phyloP scores from a whole-genome alignment of 2,797 vertebrate species.

The Bovichtus variegatus region DNA sequence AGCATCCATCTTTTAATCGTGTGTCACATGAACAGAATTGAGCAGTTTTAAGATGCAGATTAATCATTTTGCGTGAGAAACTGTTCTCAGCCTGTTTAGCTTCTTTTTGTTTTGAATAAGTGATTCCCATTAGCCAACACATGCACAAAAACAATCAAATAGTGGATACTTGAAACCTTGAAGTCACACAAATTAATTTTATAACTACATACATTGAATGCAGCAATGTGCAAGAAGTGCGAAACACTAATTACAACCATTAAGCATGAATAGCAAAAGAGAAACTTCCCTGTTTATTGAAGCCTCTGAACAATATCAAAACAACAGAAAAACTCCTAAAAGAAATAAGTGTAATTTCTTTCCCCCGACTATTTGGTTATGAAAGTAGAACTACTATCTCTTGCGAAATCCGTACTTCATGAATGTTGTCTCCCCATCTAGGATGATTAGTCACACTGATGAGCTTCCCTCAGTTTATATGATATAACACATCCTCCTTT shows the following conservation, averaged over 20 bases:
- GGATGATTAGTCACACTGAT: constrained; percentile 59
- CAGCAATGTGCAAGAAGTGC: background rate
- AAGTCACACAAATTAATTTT: background rate
- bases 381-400: constrained; percentile 17
- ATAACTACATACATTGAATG: background rate
- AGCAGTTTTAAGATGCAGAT: background rate
- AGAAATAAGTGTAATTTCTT: background rate
- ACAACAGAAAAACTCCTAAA: background rate
- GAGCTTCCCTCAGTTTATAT: constrained; percentile 36
- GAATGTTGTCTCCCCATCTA: constrained; percentile 30
- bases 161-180: background rate
- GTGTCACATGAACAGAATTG: background rate
- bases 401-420: constrained; percentile 42
- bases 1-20: constrained; percentile 10
- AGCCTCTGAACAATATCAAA: background rate
- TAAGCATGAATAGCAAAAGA: background rate
- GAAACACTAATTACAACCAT: background rate
- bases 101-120: background rate
- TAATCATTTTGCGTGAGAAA: background rate
- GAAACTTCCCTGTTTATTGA: background rate
- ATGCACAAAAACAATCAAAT: background rate
- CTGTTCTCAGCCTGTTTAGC: background rate
- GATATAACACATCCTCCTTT: constrained; percentile 25
- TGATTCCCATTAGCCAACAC: background rate
- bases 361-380: background rate